Conservation (phyloP, 2,797 vertebrate genomes). For the Heterohyrax brucei region DNA sequence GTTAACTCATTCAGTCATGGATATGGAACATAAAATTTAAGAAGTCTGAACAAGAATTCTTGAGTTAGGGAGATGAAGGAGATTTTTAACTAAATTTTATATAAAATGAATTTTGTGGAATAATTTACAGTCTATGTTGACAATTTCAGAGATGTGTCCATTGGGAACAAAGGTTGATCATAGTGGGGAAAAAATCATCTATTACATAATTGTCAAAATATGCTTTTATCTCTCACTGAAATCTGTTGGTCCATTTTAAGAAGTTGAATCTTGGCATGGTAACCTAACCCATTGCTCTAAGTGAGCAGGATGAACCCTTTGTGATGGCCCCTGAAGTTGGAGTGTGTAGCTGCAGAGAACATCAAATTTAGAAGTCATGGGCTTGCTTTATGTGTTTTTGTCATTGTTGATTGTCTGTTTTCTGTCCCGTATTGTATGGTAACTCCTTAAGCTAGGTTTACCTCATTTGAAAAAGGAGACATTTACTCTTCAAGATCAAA, state of each 20-base stretch:
- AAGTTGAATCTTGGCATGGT: neutral
- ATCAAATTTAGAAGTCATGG: neutral
- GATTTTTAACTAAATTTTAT: conserved; percentile 41
- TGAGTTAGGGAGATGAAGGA: neutral
- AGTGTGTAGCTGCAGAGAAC: neutral
- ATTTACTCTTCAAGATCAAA: conserved; percentile 12
- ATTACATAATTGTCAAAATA: neutral
- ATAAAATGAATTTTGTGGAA: neutral
- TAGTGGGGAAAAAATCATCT: conserved; percentile 2
- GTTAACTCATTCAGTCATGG: conserved; percentile 31
- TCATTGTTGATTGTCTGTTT: too few species aligned
- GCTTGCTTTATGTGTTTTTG: neutral
- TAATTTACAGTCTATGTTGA: neutral
- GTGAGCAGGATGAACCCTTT: neutral
- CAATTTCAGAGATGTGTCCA: conserved; percentile 9
- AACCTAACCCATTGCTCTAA: neutral
- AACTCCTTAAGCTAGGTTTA: conserved; percentile 3
- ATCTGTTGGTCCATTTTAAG: neutral
- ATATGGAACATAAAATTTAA: conserved; percentile 24
- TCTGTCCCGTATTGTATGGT: neutral
- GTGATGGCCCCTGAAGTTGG: neutral
- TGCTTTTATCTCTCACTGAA: neutral
- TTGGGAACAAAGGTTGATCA: conserved; percentile 11
- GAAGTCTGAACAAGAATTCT: neutral
- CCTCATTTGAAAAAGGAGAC: conserved; percentile 32